Evolutionary conservation across 2,888 invertebrate genomes (phyloP).

Genomic region (Thecophora atra): DNA sequence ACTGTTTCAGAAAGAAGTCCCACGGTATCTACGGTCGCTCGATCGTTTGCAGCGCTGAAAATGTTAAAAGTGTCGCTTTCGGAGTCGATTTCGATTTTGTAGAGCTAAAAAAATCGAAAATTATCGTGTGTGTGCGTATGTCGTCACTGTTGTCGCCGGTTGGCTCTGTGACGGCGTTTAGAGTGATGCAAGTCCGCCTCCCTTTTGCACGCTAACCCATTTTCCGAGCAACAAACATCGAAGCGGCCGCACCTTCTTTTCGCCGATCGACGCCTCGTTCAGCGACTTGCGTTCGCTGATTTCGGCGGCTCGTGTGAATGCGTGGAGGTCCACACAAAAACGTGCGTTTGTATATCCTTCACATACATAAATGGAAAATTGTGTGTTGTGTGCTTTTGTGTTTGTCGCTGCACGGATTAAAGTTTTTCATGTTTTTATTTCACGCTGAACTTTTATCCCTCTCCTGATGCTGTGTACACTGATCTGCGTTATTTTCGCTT

Average conservation of each 20-base stretch:
- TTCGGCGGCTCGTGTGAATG: background rate
- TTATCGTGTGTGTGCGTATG: slow-evolving; percentile 35
- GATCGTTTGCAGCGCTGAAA: background rate
- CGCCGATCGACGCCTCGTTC: slow-evolving; percentile 30
- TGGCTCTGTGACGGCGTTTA: slow-evolving; percentile 30
- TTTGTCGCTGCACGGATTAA: slow-evolving; percentile 29
- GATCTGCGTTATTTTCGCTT: slow-evolving; percentile 25
- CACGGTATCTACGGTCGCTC: no score
- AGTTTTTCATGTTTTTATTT: slow-evolving; percentile 30
- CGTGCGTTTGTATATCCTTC: slow-evolving; percentile 36
- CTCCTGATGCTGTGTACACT: slow-evolving; percentile 34
- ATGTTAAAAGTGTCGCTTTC: slow-evolving; percentile 8
- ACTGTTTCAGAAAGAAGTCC: slow-evolving; percentile 3
- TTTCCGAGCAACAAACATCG: slow-evolving; percentile 27
- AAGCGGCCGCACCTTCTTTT: slow-evolving; percentile 29
- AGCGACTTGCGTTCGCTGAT: background rate
- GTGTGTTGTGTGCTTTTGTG: slow-evolving; percentile 13
- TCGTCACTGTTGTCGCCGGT: background rate
- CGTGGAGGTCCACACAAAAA: slow-evolving; percentile 34
- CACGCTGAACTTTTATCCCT: slow-evolving; percentile 46
- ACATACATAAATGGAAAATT: no score
- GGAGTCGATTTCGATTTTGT: slow-evolving; percentile 11
- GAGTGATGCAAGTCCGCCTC: slow-evolving; percentile 43
- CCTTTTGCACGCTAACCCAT: slow-evolving; percentile 45
- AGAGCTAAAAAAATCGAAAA: slow-evolving; percentile 38